These are phyloP conservation scores for Pogonognathellus flavescens DNA, from an alignment of 1,140 invertebrate genomes.

Conservation along the genomic window DNA sequence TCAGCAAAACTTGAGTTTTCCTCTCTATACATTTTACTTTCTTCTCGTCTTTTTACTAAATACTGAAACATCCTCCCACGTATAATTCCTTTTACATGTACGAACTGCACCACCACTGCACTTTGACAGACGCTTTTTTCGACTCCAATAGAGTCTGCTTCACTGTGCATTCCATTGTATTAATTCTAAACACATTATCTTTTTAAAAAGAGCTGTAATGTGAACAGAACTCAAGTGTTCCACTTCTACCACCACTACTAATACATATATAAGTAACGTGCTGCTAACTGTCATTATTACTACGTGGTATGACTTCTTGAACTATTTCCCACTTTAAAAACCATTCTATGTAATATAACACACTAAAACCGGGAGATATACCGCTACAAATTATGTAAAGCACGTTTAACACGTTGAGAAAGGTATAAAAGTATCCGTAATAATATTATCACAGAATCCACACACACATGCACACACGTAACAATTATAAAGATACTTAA, in stretches of 20 bases:
- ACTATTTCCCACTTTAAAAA: neutral
- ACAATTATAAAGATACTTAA: too few species aligned
- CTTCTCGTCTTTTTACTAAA: neutral
- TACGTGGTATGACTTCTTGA: neutral
- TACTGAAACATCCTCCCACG: neutral
- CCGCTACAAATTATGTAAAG: too few species aligned
- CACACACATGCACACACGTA: too few species aligned
- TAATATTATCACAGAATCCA: too few species aligned
- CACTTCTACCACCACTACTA: too few species aligned
- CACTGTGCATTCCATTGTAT: neutral
- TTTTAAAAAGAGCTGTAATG: neutral
- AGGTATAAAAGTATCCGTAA: too few species aligned
- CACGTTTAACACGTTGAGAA: too few species aligned
- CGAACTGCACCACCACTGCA: neutral
- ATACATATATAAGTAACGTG: neutral
- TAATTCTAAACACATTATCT: neutral
- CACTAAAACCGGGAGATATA: too few species aligned
- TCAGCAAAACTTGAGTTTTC: conserved; percentile 29
- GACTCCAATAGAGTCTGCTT: neutral
- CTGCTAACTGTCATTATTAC: neutral
- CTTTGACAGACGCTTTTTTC: neutral
- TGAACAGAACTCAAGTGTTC: conserved; percentile 14
- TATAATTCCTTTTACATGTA: neutral
- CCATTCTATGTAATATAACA: too few species aligned
- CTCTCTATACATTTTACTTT: neutral